Base-by-base conservation (phyloP, 2,797 vertebrate species). In the Tragelaphus oryx region DNA sequence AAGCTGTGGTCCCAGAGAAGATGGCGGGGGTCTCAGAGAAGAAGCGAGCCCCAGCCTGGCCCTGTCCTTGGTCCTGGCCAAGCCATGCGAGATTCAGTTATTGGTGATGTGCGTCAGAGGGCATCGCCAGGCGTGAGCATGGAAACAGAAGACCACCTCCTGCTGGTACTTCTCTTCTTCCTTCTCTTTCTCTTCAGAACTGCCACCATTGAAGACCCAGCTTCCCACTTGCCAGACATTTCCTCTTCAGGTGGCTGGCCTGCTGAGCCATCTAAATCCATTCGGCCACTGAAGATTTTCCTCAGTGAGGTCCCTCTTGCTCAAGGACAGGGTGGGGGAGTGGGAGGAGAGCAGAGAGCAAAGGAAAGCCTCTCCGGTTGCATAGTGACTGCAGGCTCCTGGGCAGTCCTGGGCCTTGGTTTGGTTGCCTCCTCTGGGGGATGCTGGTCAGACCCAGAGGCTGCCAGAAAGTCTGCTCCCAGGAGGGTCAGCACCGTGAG, bases 1-100 rank as follows among this genome's bases (percentile, higher is more conserved):
- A 98, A 92, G 98, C 97, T 98, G 98, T 98, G 96, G 93, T 97
- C 92, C 94, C 95, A 91, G 95, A 97, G 93, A 75, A 75, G 87
- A 96, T 92, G 96, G 96, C 80, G 55, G 84, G 68, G 91, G 94
- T 97, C 96, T 82, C 76, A n/a, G 81, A 96, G 95, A 95, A 93
- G 93, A 94, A 96, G 84, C 76, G 91, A 87, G 86, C 96, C 94
- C 79, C 74, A 75, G 87, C 84, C 87, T 85, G 90, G 87, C 82
- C 93, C 93, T 76, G 81, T 88, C 91, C 94, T 91, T 85, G 91
- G 93, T 98, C 97, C 95, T 92, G 94, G 97, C 95, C 94, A 97
- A 98, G 97, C 98, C 98, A 97, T 96, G 84, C 48, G 95, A 65
- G 95, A 89, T 95, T 86, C 97, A 83, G 91, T 97, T 93, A 28